Evolutionary conservation across 2,797 vertebrate species (phyloP).

Genomic region (Chlorospingus semifuscus): DNA sequence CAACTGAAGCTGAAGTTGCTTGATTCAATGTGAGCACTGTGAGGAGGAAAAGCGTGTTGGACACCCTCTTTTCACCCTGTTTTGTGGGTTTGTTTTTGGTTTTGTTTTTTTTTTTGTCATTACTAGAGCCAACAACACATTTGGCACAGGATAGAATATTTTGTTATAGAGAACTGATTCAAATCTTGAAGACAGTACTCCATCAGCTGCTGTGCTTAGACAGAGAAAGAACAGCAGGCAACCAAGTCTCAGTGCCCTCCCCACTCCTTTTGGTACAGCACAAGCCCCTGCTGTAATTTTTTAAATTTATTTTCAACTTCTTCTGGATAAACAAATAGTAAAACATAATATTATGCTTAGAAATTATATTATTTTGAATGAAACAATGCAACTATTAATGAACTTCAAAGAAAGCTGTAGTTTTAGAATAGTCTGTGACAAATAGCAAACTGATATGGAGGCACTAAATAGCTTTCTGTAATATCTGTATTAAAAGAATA

Average conservation of each 20-base stretch:
- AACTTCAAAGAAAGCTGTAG: not conserved
- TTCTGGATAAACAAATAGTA: not conserved
- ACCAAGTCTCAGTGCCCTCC: not conserved
- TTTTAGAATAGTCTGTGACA: not conserved
- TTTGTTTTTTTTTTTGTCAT: too few species aligned
- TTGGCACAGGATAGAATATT: not conserved
- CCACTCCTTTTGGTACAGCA: not conserved
- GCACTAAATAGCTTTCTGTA: not conserved
- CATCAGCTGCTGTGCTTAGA: not conserved
- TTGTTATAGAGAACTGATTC: not conserved
- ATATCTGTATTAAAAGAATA: not conserved
- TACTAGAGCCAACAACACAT: not conserved
- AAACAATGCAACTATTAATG: not conserved
- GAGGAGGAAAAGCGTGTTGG: not conserved
- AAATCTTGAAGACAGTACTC: not conserved
- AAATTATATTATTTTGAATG: not conserved
- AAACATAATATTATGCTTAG: not conserved
- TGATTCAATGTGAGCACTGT: fast-evolving
- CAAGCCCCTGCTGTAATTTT: not conserved
- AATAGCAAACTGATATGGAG: not conserved
- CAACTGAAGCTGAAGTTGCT: not conserved
- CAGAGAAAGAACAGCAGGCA: not conserved
- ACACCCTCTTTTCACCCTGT: not conserved
- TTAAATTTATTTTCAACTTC: not conserved
- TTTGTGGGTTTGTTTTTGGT: not conserved